Conservation (phyloP, 1,140 invertebrate species). For the Penaeus vannamei region DNA sequence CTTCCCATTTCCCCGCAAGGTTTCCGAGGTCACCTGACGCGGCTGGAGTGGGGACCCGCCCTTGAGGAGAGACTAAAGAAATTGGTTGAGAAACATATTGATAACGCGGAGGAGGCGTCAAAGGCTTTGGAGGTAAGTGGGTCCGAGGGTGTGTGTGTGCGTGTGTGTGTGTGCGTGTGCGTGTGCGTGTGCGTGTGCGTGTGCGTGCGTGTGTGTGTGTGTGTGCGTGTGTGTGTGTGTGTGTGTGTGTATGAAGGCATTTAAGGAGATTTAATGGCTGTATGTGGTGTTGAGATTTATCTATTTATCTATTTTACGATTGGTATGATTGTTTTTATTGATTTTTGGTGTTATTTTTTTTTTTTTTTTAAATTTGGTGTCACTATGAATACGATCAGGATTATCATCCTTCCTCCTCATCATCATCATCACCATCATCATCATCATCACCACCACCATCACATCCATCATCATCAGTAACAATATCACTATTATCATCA, state of each 20-base stretch:
- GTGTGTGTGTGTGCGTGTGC: neutral
- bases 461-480: no score
- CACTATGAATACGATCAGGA: no score
- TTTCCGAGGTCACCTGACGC: conserved; percentile 79
- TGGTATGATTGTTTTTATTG: neutral
- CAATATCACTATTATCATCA: no score
- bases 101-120: conserved; percentile 71
- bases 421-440: no score
- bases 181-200: neutral
- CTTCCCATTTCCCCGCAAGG: conserved; percentile 71
- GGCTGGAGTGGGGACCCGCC: conserved; percentile 77
- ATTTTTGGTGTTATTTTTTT: no score
- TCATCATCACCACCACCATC: no score
- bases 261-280: no score
- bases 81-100: conserved; percentile 71
- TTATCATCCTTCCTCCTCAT: no score
- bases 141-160: no score
- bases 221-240: neutral
- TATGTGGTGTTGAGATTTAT: neutral
- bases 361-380: no score
- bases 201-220: neutral
- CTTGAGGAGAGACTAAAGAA: conserved; percentile 73
- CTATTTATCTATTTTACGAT: neutral
- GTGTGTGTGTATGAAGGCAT: neutral
- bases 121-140: conserved; percentile 70